Conservation (phyloP, 2,888 invertebrate genomes). For the Thymelicus sylvestris region DNA sequence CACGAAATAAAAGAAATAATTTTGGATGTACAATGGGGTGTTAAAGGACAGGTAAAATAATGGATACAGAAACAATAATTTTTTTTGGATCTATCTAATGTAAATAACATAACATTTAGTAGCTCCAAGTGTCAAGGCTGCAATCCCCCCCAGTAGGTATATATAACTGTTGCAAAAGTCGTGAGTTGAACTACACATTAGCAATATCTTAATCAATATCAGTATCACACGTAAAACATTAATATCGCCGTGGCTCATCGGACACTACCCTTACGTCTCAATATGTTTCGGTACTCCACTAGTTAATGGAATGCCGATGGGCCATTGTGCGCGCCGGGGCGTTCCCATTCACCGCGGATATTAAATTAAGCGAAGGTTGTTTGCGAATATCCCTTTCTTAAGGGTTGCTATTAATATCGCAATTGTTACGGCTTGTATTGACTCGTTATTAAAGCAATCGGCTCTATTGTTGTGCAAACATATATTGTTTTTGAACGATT, state of each 20-base stretch:
- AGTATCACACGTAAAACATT: constrained; percentile 4
- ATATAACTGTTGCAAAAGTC: too few species aligned
- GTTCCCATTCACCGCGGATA: constrained; percentile 75
- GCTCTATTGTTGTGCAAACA: constrained; percentile 36
- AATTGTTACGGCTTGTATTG: constrained; percentile 38
- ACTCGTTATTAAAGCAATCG: constrained; percentile 59
- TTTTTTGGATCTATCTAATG: too few species aligned
- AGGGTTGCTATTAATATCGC: constrained; percentile 42
- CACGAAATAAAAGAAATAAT: too few species aligned
- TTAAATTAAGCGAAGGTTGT: constrained; percentile 65
- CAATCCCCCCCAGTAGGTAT: too few species aligned
- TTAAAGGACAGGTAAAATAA: too few species aligned
- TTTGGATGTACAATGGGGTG: too few species aligned
- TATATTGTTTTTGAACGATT: constrained; percentile 28
- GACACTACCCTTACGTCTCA: constrained; percentile 53
- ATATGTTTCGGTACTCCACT: constrained; percentile 68
- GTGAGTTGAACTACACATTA: not conserved
- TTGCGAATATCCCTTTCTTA: constrained; percentile 58
- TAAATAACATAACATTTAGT: too few species aligned
- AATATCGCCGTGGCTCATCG: constrained; percentile 11
- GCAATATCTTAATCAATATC: not conserved
- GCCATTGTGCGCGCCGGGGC: constrained; percentile 70
- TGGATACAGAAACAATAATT: too few species aligned
- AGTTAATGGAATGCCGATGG: constrained; percentile 81
- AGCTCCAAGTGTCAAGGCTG: too few species aligned